Evolutionary conservation across 1,140 invertebrate genomes (phyloP), one percentile per base, ranked within the genome.

Genomic region (Aphaenogaster floridana): DNA sequence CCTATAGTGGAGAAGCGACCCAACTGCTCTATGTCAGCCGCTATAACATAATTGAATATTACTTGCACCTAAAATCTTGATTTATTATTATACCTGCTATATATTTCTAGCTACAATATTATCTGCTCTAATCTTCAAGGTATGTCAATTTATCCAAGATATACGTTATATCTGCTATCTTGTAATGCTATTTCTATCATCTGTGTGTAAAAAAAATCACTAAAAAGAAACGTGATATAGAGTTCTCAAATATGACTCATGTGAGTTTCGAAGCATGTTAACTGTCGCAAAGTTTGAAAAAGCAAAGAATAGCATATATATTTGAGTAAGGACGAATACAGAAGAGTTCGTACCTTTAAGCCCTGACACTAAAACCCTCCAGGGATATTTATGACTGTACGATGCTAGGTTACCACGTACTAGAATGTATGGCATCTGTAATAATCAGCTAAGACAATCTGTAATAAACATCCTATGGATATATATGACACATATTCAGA

Each of bases 391-490:
- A 95, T 98, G 97, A 95, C 97, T 97, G 94, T 98, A 98, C 71
- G 97, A 98, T 94, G 97, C 97, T 94, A 98, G 96, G 96, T 98
- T 98, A 95, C 97, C 97, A 94, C 97, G 96, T 92, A 98, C 97
- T 96, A 98, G 96, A 96, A 98, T 98, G 97, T 98, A 98, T 95
- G 97, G 97, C 97, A 98, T 98, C 93, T 95, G 94, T 94, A 90
- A 92, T 93, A 91, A 88, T 93, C 84, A 79, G 54, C 89, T 94
- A 91, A 86, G 90, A 91, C 90, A 89, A 88, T 93, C 90, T 90
- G 78, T 61, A 88, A 86, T 76, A 76, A 17, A 85, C 17, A 77
- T 4, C n/a, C 34, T 57, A 28, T 88, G 15, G 76, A 77, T 45
- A 81, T 21, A 45, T 42, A 15, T 54, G 13, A 21, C 7, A 85